Conservation (phyloP, 92 coral and sea anemone species). For the Epizoanthus ramosus region DNA sequence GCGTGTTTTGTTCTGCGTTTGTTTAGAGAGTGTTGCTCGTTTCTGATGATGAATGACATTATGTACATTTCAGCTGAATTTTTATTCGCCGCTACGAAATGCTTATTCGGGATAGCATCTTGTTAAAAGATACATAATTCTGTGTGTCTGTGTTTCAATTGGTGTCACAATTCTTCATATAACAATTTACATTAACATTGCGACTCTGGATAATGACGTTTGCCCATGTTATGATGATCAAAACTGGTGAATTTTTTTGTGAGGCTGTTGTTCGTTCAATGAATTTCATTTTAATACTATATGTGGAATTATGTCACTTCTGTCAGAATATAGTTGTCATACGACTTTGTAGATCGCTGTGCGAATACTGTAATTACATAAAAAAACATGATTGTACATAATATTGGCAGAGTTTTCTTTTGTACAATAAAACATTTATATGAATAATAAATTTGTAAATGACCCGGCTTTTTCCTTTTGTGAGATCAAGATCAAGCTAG, state of each 20-base stretch:
- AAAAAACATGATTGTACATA: too few species aligned
- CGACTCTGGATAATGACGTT: neutral
- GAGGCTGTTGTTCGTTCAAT: too few species aligned
- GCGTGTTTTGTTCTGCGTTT: neutral
- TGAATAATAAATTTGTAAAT: neutral
- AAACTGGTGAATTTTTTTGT: neutral
- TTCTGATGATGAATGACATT: constrained; percentile 8
- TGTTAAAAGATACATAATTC: neutral
- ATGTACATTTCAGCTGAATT: constrained; percentile 6
- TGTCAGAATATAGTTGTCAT: constrained; percentile 1
- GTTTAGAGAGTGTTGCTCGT: neutral
- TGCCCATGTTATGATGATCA: neutral
- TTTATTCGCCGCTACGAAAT: neutral
- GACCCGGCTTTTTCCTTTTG: neutral
- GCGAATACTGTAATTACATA: neutral
- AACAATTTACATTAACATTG: too few species aligned
- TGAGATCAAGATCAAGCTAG: neutral
- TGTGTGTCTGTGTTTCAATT: neutral
- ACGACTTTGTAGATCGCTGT: neutral
- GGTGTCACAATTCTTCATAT: neutral
- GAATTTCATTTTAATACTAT: too few species aligned
- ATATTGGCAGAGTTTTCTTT: too few species aligned
- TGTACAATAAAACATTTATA: neutral
- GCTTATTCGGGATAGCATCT: too few species aligned
- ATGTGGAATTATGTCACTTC: neutral